A percentile compares a stretch with the other conserved stretches of the same genome.
Conservation (phyloP, 2,113 vertebrate species). For the Heterochromis multidens region DNA sequence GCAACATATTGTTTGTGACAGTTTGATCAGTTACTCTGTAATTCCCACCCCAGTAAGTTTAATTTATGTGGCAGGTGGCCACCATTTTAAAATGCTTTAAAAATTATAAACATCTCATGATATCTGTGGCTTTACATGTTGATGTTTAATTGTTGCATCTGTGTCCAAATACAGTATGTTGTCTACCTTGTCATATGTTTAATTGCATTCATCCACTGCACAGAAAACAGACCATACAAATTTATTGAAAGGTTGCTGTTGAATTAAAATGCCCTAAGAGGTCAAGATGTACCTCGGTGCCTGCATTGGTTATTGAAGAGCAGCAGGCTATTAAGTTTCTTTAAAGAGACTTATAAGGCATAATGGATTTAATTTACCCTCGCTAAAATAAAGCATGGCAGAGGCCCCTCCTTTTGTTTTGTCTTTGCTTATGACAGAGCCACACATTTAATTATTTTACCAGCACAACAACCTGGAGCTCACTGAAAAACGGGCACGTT, state of each 20-base stretch:
- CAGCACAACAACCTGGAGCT: not conserved
- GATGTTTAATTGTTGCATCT: not conserved
- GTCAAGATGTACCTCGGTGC: not conserved
- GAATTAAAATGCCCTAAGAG: not conserved
- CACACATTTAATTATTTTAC: slow-evolving; percentile 10
- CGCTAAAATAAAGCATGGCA: not conserved
- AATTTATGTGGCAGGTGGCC: no score
- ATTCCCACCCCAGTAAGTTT: no score
- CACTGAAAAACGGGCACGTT: not conserved
- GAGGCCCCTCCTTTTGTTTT: not conserved
- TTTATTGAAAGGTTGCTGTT: not conserved
- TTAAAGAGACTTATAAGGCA: not conserved
- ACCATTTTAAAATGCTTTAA: no score
- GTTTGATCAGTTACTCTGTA: not conserved
- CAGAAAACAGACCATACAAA: not conserved
- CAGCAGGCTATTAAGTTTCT: not conserved
- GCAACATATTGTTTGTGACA: not conserved
- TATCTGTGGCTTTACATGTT: not conserved
- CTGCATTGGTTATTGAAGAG: not conserved
- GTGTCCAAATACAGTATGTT: not conserved
- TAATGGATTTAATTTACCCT: not conserved
- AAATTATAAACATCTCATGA: no score
- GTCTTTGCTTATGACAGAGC: not conserved
- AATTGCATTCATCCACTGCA: not conserved
- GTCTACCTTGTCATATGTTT: not conserved